Evolutionary conservation across 2,797 vertebrate genomes (phyloP), one percentile per base, ranked within the genome.

Genomic region (Mionectes olivaceus): DNA sequence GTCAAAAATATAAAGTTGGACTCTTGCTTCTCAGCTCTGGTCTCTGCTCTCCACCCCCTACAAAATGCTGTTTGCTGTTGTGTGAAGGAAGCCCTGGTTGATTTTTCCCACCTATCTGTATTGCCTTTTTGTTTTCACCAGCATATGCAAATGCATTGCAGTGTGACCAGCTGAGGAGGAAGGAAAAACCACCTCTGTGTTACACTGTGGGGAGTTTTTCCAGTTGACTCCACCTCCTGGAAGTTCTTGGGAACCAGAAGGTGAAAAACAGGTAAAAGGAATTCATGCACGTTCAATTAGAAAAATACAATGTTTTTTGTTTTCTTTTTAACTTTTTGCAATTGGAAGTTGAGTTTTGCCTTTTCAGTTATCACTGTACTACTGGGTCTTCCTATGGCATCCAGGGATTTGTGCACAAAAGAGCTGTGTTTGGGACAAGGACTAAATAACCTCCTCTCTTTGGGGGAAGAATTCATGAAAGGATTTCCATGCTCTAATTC

Each of bases 1-100:
- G 87, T 23, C 49, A 70, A 87, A 90, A 70, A 93, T 88, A 86
- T 39, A 33, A 77, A 57, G 37, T 57, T 47, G 53, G 37, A 52
- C 47, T 80, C 33, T 83, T 22, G 0, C 19, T 81, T 57, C 59
- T 77, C 37, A 37, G 37, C 69, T 83, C 37, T 33, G 17, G 5
- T 32, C 19, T 76, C 53, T 14, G 4, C 23, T 30, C 37, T 11
- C 13, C 15, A 10, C 11, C 4, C 6, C 9, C 18, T 33, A 67
- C 30, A 39, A 67, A 79, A 59, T 28, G n/a, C 19, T 43, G 3
- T 30, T 69, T 82, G 55, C 27, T 81, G 23, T 47, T n/a, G 3
- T 32, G 49, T 22, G 78, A 76, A 84, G 59, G 78, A 76, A 84
- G 59, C 55, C 49, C 11, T 2, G 1, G 11, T 2, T 64, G 49